Base-by-base conservation (phyloP, 2,113 vertebrate species). In the Peromyscus leucopus region DNA sequence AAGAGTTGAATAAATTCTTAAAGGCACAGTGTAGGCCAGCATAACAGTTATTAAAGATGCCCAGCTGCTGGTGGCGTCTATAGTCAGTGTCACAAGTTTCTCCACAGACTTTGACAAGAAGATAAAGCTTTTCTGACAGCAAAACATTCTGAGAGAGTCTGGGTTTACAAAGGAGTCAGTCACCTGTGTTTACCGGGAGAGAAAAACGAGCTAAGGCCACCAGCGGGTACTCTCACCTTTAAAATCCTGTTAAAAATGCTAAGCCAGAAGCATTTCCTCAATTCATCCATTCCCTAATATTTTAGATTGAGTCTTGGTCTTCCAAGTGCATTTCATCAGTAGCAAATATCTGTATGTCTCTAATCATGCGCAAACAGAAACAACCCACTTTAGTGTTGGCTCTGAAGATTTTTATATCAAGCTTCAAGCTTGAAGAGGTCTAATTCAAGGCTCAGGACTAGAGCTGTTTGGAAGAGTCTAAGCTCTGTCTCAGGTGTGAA, bases 191-290 rank as follows among this genome's bases (percentile, higher is more conserved):
- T 22, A 92, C 28, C 36, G 42, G 46, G 22, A 94, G 36, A 65
- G n/a, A 71, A 78, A 94, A 92, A 39, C 11, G 24, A 48, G 16
- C 12, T 61, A 72, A 79, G 22, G 39, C 78, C 15, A 48, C 11
- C 24, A 88, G 42, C n/a, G 63, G 80, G 22, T 46, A 65, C 82
- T 4, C 17, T 92, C 31, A 57, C 33, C 46, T 93, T 72, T 36
- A 57, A 71, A 93, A 39, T 74, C 61, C 39, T 61, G 12, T 63
- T 71, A 65, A 89, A 96, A 93, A 91, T 36, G 6, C 86, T 72
- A 57, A 36, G 15, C 82, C 55, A 65, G 65, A 76, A 48, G 21
- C 9, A 46, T 74, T 61, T 74, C 12, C 42, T 88, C 57, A 42
- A 26, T 69, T 55, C 33, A 83, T 75, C 57, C 55, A n/a, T 12